Evolutionary conservation across 2,888 invertebrate genomes (phyloP).

Genomic region (Bombylius discolor): DNA sequence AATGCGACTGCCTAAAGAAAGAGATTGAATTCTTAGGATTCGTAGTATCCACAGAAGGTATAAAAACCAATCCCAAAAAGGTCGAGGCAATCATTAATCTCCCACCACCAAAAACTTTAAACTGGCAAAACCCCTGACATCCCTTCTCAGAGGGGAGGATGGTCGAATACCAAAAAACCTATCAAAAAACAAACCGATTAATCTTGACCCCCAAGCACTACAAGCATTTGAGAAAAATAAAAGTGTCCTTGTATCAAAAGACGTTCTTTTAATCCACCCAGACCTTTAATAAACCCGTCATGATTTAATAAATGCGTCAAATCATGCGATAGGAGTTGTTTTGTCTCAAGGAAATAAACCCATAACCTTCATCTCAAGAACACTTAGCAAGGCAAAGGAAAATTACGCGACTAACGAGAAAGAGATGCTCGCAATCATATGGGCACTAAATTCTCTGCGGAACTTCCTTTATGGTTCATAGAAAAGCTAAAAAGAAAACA

Average conservation of each 20-base stretch:
- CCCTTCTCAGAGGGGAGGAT: slow-evolving; percentile 14
- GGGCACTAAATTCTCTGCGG: background rate
- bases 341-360: background rate
- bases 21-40: slow-evolving; percentile 25
- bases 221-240: slow-evolving; percentile 3
- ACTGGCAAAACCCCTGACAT: slow-evolving; percentile 15
- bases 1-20: slow-evolving; percentile 20
- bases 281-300: slow-evolving; percentile 3
- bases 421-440: background rate
- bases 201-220: background rate
- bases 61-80: slow-evolving; percentile 19
- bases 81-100: slow-evolving; percentile 15
- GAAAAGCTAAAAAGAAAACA: background rate
- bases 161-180: slow-evolving; percentile 1
- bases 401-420: slow-evolving; percentile 1
- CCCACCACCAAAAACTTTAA: slow-evolving; percentile 13
- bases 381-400: slow-evolving; percentile 1
- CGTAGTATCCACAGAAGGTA: slow-evolving; percentile 17
- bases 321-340: slow-evolving; percentile 2
- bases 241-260: background rate
- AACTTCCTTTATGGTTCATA: slow-evolving; percentile 1
- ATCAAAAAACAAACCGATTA: slow-evolving; percentile 4
- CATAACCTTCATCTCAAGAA: background rate
- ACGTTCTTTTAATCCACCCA: slow-evolving; percentile 2
- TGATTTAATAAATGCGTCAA: background rate